A percentile compares a stretch with the other conserved stretches of the same genome.
These are phyloP conservation scores for Troglohyphantes excavatus DNA, from an alignment of 2,888 invertebrate genomes.

Conservation along the genomic window DNA sequence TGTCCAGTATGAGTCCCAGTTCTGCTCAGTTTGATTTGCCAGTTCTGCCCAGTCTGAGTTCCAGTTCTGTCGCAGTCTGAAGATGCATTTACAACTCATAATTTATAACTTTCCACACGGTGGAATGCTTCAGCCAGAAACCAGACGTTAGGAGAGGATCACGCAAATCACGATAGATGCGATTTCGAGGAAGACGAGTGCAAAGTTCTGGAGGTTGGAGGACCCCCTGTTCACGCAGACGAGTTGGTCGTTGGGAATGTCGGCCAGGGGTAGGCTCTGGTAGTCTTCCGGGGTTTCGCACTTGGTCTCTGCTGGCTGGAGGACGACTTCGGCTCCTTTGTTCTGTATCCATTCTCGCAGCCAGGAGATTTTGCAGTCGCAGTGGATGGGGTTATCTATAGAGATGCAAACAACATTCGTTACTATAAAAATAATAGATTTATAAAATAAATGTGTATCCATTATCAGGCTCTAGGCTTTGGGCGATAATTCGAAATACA, in stretches of 20 bases:
- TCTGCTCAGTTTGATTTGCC: no score
- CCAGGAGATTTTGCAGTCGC: conserved; percentile 94
- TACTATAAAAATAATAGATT: neutral
- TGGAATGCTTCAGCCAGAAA: neutral
- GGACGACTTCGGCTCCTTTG: conserved; percentile 69
- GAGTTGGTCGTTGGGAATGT: conserved; percentile 72
- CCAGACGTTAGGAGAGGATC: conserved; percentile 25
- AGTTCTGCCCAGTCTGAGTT: no score
- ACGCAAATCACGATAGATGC: neutral
- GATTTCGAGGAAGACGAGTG: neutral
- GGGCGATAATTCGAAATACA: no score
- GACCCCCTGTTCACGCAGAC: conserved; percentile 38
- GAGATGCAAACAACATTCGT: no score
- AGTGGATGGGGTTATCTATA: conserved; percentile 92
- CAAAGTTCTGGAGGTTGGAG: neutral
- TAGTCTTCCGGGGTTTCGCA: conserved; percentile 73
- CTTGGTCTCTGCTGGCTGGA: conserved; percentile 65
- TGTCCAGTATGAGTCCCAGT: no score
- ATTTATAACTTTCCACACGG: neutral
- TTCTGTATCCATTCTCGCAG: conserved; percentile 86
- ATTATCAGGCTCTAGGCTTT: no score
- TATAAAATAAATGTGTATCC: no score
- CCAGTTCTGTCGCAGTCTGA: neutral
- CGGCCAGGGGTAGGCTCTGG: conserved; percentile 46
- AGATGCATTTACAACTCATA: neutral